Conservation (phyloP, 2,888 invertebrate genomes). For the Andrena haemorrhoa region DNA sequence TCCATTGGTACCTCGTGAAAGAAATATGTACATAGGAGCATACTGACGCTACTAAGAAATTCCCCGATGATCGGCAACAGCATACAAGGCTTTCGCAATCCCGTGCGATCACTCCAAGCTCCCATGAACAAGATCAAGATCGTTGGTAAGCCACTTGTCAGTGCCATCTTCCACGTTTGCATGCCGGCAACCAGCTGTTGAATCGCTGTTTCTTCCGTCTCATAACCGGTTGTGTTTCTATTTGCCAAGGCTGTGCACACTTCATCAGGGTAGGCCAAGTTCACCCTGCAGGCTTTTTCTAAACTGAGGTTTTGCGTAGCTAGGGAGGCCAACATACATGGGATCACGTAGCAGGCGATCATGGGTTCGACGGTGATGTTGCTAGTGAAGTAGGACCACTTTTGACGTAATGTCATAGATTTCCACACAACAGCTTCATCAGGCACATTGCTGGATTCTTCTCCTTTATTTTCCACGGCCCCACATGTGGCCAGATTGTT, state of each 20-base stretch:
- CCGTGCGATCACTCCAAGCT: slow-evolving; percentile 87
- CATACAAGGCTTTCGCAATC: slow-evolving; percentile 92
- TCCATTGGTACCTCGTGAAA: slow-evolving; percentile 93
- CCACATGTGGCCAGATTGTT: slow-evolving; percentile 18
- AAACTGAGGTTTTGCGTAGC: slow-evolving; percentile 94
- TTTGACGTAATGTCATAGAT: slow-evolving; percentile 86
- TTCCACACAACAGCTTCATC: slow-evolving; percentile 82
- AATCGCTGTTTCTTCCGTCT: slow-evolving; percentile 87
- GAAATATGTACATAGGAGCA: slow-evolving; percentile 92
- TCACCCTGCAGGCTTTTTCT: slow-evolving; percentile 95
- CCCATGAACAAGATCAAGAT: slow-evolving; percentile 93
- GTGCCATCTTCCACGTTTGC: slow-evolving; percentile 94
- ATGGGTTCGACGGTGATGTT: slow-evolving; percentile 92
- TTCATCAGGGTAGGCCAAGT: slow-evolving; percentile 89
- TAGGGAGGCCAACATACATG: slow-evolving; percentile 88
- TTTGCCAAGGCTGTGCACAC: slow-evolving; percentile 92
- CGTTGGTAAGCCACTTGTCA: slow-evolving; percentile 94
- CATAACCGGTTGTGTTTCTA: slow-evolving; percentile 89
- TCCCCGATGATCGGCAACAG: slow-evolving; percentile 93
- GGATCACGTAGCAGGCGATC: slow-evolving; percentile 90
- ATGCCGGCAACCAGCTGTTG: slow-evolving; percentile 90
- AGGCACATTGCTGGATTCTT: slow-evolving; percentile 30
- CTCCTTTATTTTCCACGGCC: slow-evolving; percentile 55
- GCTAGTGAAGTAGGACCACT: slow-evolving; percentile 86
- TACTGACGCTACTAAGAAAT: slow-evolving; percentile 91